Evolutionary conservation across 2,797 vertebrate species (phyloP), one percentile per base, ranked within the genome.

Genomic region (Hylomyscus alleni): DNA sequence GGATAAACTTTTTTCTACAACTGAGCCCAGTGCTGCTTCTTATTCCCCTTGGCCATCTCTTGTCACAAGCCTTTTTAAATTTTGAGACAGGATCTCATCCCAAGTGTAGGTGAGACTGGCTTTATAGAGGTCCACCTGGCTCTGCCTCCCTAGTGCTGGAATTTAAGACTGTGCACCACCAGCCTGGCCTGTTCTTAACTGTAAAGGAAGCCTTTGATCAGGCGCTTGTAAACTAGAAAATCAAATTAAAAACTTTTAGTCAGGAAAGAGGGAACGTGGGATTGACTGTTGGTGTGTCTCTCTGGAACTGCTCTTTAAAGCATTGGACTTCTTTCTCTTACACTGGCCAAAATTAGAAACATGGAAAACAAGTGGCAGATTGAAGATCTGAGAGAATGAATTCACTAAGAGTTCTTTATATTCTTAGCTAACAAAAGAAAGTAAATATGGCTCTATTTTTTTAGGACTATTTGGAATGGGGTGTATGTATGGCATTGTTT

Each of bases 341-440:
- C 78, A 34, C n/a, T 85, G 72, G 67, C 56, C 50, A 82, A 93
- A 89, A 69, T 78, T 89, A 96, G 93, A 89, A 73, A 26, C 72
- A 11, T 52, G 6, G 62, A 82, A 87, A 94, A 73, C 54, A 92
- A 75, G 69, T 65, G 56, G 76, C 44, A 92, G n/a, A 37, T 75
- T 76, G 40, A 88, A 73, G 31, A 58, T 89, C 76, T 88, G 89
- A 92, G 76, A 86, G 40, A 69, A 75, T 34, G 1, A 58, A 69
- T 20, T 85, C 31, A 77, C 11, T 54, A 8, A 2, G 75, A 67
- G 65, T 69, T 80, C 15, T 78, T 56, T 89, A 44, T 26, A 37
- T 88, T 78, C 47, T 86, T 92, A 89, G 62, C 44, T 34, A 26
- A 80, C 37, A 93, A 78, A 93, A 78, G 65, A 87, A 89, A 93